Evolutionary conservation across 2,797 vertebrate species (phyloP).

Genomic region (Yasuhikotakia modesta): DNA sequence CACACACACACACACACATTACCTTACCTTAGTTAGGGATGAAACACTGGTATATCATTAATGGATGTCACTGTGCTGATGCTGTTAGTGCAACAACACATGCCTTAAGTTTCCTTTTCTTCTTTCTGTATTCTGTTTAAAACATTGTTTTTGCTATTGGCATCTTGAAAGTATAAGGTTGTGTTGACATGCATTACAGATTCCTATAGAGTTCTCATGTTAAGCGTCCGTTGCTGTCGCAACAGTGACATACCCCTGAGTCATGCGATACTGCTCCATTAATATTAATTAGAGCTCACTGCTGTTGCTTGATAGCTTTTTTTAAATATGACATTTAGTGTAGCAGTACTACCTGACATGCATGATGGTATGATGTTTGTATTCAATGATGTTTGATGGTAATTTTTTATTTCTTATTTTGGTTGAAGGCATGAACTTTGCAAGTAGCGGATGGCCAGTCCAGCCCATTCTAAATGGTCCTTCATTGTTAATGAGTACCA

Average conservation of each 20-base stretch:
- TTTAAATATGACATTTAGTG: not conserved
- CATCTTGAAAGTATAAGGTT: not conserved
- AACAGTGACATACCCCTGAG: slow-evolving; percentile 13
- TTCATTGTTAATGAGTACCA: slow-evolving; percentile 80
- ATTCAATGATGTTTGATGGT: slow-evolving; percentile 13
- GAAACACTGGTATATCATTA: slow-evolving; percentile 10
- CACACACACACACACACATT: not conserved
- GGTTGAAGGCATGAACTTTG: slow-evolving; percentile 66
- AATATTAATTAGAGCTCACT: slow-evolving; percentile 25
- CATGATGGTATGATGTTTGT: slow-evolving; percentile 10
- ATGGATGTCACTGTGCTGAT: slow-evolving; percentile 11
- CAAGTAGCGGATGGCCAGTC: slow-evolving; percentile 75
- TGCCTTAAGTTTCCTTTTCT: not conserved
- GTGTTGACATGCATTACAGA: not conserved
- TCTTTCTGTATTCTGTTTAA: not conserved
- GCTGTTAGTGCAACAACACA: not conserved
- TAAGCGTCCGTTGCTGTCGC: slow-evolving; percentile 3
- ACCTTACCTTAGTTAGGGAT: slow-evolving; percentile 21
- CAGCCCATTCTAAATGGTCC: slow-evolving; percentile 68
- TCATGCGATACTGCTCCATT: not conserved
- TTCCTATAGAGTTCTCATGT: not conserved
- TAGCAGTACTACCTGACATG: not conserved
- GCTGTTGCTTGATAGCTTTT: slow-evolving; percentile 36
- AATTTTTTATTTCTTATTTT: slow-evolving; percentile 32
- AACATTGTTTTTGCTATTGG: not conserved